phyloP scores from a whole-genome alignment of 53 echinoderm and acorn worm species.

The Luidia sarsii region DNA sequence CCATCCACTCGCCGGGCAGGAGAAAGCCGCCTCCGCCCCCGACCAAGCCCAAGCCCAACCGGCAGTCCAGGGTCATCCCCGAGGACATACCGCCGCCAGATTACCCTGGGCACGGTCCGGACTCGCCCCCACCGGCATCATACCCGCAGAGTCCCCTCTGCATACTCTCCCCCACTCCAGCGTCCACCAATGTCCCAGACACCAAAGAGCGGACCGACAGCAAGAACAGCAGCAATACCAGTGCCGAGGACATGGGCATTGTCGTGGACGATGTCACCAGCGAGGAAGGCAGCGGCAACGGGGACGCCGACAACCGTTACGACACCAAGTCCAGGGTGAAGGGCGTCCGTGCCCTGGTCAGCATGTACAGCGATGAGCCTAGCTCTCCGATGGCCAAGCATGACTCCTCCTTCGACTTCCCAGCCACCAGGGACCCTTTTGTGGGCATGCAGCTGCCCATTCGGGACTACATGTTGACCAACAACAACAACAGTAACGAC shows the following conservation, averaged over 20 bases:
- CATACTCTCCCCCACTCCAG: too few species aligned
- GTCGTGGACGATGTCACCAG: conserved; percentile 26
- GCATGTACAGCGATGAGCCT: conserved; percentile 37
- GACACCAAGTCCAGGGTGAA: conserved; percentile 42
- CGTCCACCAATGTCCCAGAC: too few species aligned
- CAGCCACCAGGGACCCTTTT: background rate
- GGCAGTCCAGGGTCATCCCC: conserved; percentile 18
- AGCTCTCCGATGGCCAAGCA: conserved; percentile 10
- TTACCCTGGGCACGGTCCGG: background rate
- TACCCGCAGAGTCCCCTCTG: background rate
- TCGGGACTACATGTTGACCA: conserved; percentile 30
- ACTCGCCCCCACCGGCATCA: background rate
- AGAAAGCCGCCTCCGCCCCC: conserved; percentile 46
- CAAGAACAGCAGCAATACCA: conserved; percentile 25
- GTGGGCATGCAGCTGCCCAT: conserved; percentile 10
- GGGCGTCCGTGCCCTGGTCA: conserved; percentile 40
- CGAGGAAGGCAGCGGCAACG: conserved; percentile 29
- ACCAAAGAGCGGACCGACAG: conserved; percentile 8
- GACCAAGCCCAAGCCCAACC: conserved; percentile 60
- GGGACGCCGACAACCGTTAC: conserved; percentile 7
- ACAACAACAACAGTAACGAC: conserved; percentile 38
- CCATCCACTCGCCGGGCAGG: conserved; percentile 21
- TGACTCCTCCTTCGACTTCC: background rate
- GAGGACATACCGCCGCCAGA: background rate
- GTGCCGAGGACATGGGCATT: conserved; percentile 57